phyloP scores from a whole-genome alignment of 2,113 vertebrate species.

The Butorides virescens region DNA sequence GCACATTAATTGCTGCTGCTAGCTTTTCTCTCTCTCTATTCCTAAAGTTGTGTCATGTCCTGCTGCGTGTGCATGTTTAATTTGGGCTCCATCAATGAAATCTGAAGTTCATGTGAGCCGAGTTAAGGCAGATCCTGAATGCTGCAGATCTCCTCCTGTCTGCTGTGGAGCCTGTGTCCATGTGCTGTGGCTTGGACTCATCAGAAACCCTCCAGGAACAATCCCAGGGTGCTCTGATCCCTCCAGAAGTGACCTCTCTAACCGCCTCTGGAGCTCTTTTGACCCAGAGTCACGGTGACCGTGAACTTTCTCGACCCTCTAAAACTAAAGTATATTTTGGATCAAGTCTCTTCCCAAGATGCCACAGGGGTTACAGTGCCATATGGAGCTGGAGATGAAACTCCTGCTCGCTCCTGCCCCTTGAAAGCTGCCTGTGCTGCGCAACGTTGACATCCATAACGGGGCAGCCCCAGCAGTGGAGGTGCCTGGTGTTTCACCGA shows the following conservation, averaged over 20 bases:
- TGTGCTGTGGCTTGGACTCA: neutral
- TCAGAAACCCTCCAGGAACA: neutral
- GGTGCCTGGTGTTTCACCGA: neutral
- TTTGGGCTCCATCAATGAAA: neutral
- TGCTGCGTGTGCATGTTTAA: neutral
- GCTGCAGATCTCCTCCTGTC: neutral
- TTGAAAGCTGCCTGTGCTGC: neutral
- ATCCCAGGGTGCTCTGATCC: neutral
- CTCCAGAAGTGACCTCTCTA: neutral
- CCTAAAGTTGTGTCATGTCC: neutral
- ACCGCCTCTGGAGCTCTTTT: neutral
- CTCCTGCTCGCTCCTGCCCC: neutral
- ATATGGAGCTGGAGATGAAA: neutral
- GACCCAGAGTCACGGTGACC: neutral
- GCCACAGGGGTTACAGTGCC: neutral
- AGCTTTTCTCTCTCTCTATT: neutral
- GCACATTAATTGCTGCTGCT: neutral
- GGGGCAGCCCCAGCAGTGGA: neutral
- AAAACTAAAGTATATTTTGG: neutral
- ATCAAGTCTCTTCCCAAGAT: neutral
- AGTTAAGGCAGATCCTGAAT: neutral
- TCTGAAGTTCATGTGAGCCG: neutral
- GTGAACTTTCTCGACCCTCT: neutral
- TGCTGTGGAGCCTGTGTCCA: neutral
- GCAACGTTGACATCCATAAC: neutral